Percentiles rank a stretch among this genome's conserved stretches.
These are phyloP conservation scores for Hylaeus anthracinus DNA, from an alignment of 1,140 invertebrate species.

Conservation along the genomic window DNA sequence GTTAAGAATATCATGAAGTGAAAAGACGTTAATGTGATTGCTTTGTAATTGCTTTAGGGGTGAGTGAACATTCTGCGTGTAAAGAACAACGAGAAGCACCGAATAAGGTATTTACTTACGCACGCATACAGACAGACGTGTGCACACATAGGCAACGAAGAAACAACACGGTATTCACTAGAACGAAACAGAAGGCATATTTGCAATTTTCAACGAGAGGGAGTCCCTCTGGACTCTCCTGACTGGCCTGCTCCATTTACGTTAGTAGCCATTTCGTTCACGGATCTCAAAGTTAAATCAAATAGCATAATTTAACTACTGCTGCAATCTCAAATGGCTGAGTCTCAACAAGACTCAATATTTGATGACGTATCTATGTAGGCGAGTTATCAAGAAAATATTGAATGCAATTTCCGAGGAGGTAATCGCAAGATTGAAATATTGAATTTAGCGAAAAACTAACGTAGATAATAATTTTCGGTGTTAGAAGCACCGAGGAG, in stretches of 20 bases:
- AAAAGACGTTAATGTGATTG: too few relatives aligned
- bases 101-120: background rate
- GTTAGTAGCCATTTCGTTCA: background rate
- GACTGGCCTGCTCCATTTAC: background rate
- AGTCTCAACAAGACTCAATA: background rate
- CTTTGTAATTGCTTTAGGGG: too few relatives aligned
- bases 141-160: background rate
- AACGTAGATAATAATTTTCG: too few relatives aligned
- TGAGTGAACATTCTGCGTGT: background rate
- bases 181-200: background rate
- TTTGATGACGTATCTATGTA: background rate
- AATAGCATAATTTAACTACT: constrained; percentile 5
- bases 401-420: too few relatives aligned
- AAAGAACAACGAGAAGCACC: background rate
- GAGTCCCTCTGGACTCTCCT: background rate
- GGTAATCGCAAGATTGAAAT: too few relatives aligned
- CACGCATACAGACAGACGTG: too few relatives aligned
- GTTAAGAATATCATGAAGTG: too few relatives aligned
- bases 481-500: too few relatives aligned
- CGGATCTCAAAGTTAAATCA: background rate
- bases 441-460: too few relatives aligned
- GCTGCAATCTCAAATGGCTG: background rate
- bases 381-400: too few relatives aligned
- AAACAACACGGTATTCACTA: background rate
- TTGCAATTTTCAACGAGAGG: constrained; percentile 8